Evolutionary conservation across 2,888 invertebrate species (phyloP), one percentile per base, ranked within the genome.

Genomic region (Callyntrura guangdongensis): DNA sequence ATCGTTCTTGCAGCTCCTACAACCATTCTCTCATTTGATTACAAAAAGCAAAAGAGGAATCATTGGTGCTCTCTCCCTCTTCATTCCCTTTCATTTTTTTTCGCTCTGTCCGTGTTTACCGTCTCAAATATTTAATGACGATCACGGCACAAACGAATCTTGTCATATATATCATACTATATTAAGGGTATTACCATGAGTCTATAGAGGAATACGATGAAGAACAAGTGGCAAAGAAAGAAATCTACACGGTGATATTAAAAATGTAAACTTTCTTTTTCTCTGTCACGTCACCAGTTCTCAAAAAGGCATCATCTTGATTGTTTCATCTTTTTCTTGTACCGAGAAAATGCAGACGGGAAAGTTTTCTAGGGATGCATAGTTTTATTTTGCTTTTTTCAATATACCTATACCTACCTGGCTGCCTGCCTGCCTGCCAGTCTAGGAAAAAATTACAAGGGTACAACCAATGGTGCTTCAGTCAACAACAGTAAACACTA

Each of bases 211-310:
- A 36, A 36, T 6, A 36, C 3, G 6, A 36, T 6, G 36, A n/a
- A n/a, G 17, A 56, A n/a, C 14, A 56, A 14, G 9, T 53, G 53
- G 14, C 53, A 53, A 53, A 14, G 53, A 53, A 5, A n/a, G 56
- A n/a, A n/a, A 56, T 36, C 36, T 36, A 36, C 36, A 36, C n/a
- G n/a, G n/a, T n/a, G 4, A 56, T 56, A n/a, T 17, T 53, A 61
- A 69, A 45, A 69, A 69, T 69, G 69, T 20, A 69, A 69, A 67
- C 67, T 45, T 69, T 69, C 45, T 45, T 17, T 64, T 12, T 45
- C 12, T 67, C 67, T 12, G 27, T 67, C 69, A 27, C 11, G 27
- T 67, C 69, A 27, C 11, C 17, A 5, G 36, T 6, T 36, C 20
- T 74, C 22, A 22, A 17, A 74, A 74, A 45, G 22, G 20, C 72